Evolutionary conservation across 2,888 invertebrate species (phyloP), one percentile per base, ranked within the genome.

Genomic region (Phengaris arion): DNA sequence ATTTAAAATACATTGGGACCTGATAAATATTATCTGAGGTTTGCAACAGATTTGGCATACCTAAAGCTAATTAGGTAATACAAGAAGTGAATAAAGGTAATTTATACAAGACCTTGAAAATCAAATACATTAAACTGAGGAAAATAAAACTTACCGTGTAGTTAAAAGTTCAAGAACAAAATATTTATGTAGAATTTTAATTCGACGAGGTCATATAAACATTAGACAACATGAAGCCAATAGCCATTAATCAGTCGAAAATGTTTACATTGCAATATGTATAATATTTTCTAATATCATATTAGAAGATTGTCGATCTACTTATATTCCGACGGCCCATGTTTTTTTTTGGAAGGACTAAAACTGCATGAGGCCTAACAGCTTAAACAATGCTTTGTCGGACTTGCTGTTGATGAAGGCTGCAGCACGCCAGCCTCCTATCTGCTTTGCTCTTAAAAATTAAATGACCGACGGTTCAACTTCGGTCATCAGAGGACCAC

Each of bases 401-500:
- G 48, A 35, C 35, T 35, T 35, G 48, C 6, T 48, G 48, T 48
- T 48, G 48, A 8, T 6, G 48, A 48, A 1, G 7, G 8, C 48
- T 48, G 7, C 8, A 48, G 6, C 8, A 7, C 8, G 8, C 8
- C 6, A 48, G 48, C 7, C 48, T 8, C 6, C 48, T 48, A 8
- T 8, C 48, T 48, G 15, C 57, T 57, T 15, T 22, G 5, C 22
- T 10, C 8, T 15, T 57, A 15, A 57, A 57, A 64, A 64, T 15
- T 45, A 64, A 35, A 64, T 9, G 35, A 64, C 10, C 5, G 52
- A 10, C 64, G 45, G 35, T 64, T 64, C 45, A 64, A 64, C 64
- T 64, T 64, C 64, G 64, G 35, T 35, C 64, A 45, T 64, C 64
- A 12, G 64, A 22, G 59, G 59, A 64, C 35, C 35, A 64, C 69